Base-by-base conservation (phyloP, 2,113 vertebrate genomes). In the Neolamprologus hecqui region DNA sequence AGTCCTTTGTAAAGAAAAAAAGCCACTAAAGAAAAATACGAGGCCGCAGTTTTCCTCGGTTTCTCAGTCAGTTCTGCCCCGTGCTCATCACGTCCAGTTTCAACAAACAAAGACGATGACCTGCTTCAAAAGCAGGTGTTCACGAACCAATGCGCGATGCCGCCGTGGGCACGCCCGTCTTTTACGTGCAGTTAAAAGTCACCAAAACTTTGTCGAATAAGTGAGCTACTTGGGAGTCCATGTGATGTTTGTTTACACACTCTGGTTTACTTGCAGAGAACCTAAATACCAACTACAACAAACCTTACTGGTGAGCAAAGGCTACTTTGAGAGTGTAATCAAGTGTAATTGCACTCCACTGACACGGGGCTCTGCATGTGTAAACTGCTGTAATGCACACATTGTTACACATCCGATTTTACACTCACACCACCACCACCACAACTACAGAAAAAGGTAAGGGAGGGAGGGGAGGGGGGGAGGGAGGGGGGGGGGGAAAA, bases 391-490 rank as follows among this genome's bases (percentile, higher is more conserved):
- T 47, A 75, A 28, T 47, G 23, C 70, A 75, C 70, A 49, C 70
- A 47, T 14, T 49, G 23, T 49, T 19, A 31, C 31, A n/a, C 28
- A 28, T 57, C 47, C 31, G 9, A 42, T 33, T 73, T 47, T 12
- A 58, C 33, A 33, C 17, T 15, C 73, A 9, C 4, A 88, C 86
- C 89, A 28, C 85, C 85, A 86, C 89, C 85, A 86, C 90, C 94
- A 93, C 95, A 75, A 83, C 91, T 75, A 92, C 80, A 35, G 37
- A 75, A 70, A 84, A 93, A 90, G 90, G 83, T 79, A 79, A 37
- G 63, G 80, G 26, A 6, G 13, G 21, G 85, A 1, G 23, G 88
- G 88, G 68, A n/a, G 6, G 11, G 3, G 26, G 4, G 26, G 26
- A 4, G 23, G 23, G 86, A 9, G 68, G 86, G 70, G 85, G 86